Evolutionary conservation across 2,113 vertebrate species (phyloP).

Genomic region (Bambusicola thoracicus): DNA sequence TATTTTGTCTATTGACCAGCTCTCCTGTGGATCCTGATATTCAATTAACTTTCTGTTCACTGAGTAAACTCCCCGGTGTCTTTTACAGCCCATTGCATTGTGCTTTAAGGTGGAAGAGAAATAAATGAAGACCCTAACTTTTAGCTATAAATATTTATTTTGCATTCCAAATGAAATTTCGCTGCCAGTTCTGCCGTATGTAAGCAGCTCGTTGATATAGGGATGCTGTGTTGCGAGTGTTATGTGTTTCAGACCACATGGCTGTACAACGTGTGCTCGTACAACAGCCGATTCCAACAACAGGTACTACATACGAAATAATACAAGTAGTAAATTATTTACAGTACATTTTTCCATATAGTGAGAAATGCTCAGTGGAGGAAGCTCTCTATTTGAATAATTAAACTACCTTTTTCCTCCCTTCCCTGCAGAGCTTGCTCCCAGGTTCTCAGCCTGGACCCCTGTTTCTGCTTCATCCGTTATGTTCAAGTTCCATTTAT

Average conservation of each 20-base stretch:
- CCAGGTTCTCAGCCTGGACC: neutral
- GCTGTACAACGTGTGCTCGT: neutral
- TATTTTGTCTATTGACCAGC: neutral
- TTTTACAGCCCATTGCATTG: neutral
- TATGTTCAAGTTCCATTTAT: neutral
- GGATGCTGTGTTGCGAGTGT: neutral
- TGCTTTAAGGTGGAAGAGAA: neutral
- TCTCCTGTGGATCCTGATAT: neutral
- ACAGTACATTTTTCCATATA: neutral
- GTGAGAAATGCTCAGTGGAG: neutral
- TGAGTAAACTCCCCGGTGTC: neutral
- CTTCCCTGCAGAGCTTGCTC: neutral
- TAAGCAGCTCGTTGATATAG: neutral
- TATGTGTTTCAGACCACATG: accelerated
- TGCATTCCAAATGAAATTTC: neutral
- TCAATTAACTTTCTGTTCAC: neutral
- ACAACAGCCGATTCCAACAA: neutral
- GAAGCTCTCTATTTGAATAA: neutral
- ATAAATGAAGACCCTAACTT: neutral
- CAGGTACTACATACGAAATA: neutral
- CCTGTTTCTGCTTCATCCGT: neutral
- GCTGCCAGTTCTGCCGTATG: neutral
- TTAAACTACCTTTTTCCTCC: neutral
- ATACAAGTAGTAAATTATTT: neutral
- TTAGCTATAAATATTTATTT: neutral